A percentile compares a stretch with the other conserved stretches of the same genome.
Conservation (phyloP, 1,140 invertebrate species). For the Trigoniulus corallinus region DNA sequence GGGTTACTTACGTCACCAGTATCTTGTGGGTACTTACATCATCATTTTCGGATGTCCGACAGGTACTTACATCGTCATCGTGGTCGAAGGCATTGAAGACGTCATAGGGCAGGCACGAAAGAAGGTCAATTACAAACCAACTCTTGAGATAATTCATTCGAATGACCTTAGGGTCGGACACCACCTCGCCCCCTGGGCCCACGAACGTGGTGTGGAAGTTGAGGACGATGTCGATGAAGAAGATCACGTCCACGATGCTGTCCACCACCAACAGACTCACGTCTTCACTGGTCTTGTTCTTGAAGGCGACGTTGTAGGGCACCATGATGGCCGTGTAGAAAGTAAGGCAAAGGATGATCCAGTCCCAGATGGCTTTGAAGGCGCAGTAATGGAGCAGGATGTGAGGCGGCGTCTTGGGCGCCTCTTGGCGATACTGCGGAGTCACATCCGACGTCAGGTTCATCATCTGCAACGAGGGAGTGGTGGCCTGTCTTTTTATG, state of each 20-base stretch:
- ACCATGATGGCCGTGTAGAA: slow-evolving; percentile 99
- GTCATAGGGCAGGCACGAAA: slow-evolving; percentile 98
- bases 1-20: slow-evolving; percentile 3
- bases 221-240: slow-evolving; percentile 99
- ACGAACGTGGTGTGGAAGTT: slow-evolving; percentile 99
- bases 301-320: slow-evolving; percentile 99
- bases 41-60: slow-evolving; percentile 15
- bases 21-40: slow-evolving; percentile 20
- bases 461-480: slow-evolving; percentile 74
- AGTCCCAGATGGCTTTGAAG: slow-evolving; percentile 96
- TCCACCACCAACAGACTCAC: slow-evolving; percentile 91
- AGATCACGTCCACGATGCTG: slow-evolving; percentile 98
- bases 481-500: too few relatives aligned
- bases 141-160: slow-evolving; percentile 98
- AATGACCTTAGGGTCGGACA: slow-evolving; percentile 93
- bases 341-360: slow-evolving; percentile 97
- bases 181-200: slow-evolving; percentile 91
- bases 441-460: slow-evolving; percentile 90
- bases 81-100: slow-evolving; percentile 99
- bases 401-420: slow-evolving; percentile 96
- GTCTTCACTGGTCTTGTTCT: slow-evolving; percentile 98
- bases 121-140: slow-evolving; percentile 98
- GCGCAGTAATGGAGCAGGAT: slow-evolving; percentile 96
- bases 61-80: slow-evolving; percentile 79
- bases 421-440: slow-evolving; percentile 98